These are phyloP conservation scores for Agrochola circellaris DNA, from an alignment of 2,888 invertebrate species.

Conservation along the genomic window DNA sequence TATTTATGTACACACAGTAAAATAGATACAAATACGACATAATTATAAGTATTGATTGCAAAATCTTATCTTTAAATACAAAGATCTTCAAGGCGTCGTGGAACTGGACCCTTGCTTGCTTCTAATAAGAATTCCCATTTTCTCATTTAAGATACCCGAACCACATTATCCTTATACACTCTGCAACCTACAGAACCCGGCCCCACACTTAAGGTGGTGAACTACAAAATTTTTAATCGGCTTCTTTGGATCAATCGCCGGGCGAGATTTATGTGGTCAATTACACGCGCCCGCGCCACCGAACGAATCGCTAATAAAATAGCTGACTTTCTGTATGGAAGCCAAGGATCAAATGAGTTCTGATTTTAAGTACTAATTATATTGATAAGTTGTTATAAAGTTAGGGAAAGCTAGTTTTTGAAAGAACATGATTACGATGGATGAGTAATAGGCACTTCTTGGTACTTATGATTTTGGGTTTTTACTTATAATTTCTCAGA, in stretches of 20 bases:
- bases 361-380: conserved; percentile 43
- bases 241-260: conserved; percentile 68
- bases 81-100: not conserved
- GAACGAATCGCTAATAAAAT: conserved; percentile 57
- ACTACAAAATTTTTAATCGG: conserved; percentile 67
- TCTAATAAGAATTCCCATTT: conserved; percentile 21
- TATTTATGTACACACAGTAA: too few species aligned
- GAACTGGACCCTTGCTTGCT: not conserved
- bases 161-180: not conserved
- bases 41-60: too few species aligned
- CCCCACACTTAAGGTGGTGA: conserved; percentile 52
- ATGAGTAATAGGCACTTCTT: not conserved
- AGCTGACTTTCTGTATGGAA: conserved; percentile 42
- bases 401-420: too few species aligned
- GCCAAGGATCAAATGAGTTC: conserved; percentile 25
- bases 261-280: conserved; percentile 72
- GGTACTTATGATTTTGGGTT: not conserved
- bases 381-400: conserved; percentile 11
- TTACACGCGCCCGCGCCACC: conserved; percentile 65
- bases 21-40: too few species aligned
- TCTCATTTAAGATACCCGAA: not conserved
- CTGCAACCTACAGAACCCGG: conserved; percentile 37
- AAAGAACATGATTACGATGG: not conserved
- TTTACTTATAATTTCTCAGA: not conserved
- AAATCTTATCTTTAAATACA: not conserved